Conservation (phyloP, 2,888 invertebrate species). For the Cataglyphis livida region DNA sequence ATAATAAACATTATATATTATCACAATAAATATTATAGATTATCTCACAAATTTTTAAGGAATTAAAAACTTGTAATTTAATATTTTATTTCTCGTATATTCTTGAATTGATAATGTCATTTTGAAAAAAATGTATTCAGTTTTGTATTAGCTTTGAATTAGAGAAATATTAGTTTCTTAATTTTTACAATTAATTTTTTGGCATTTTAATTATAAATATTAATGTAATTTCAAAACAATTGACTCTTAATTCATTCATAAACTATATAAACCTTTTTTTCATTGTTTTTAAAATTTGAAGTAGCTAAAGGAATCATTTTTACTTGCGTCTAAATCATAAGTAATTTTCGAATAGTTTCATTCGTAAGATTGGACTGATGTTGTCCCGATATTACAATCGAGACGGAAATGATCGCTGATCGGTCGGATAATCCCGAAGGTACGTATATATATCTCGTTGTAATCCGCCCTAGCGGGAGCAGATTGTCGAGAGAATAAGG, state of each 20-base stretch:
- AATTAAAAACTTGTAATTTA: background rate
- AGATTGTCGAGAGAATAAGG: constrained; percentile 26
- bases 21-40: background rate
- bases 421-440: constrained; percentile 42
- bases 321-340: background rate
- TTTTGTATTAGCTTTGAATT: background rate
- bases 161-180: background rate
- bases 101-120: background rate
- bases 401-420: constrained; percentile 8
- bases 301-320: background rate
- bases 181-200: background rate
- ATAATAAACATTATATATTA: background rate
- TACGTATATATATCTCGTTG: constrained; percentile 27
- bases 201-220: background rate
- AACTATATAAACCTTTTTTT: background rate
- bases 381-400: constrained; percentile 38
- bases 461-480: constrained; percentile 44
- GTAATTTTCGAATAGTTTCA: background rate
- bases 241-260: background rate
- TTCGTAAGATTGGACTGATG: constrained; percentile 1
- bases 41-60: background rate
- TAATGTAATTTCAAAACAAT: background rate
- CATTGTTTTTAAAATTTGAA: background rate
- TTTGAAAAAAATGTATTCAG: background rate
- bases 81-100: background rate